Evolutionary conservation across 1,140 invertebrate genomes (phyloP).

Genomic region (Leptopilina clavipes): DNA sequence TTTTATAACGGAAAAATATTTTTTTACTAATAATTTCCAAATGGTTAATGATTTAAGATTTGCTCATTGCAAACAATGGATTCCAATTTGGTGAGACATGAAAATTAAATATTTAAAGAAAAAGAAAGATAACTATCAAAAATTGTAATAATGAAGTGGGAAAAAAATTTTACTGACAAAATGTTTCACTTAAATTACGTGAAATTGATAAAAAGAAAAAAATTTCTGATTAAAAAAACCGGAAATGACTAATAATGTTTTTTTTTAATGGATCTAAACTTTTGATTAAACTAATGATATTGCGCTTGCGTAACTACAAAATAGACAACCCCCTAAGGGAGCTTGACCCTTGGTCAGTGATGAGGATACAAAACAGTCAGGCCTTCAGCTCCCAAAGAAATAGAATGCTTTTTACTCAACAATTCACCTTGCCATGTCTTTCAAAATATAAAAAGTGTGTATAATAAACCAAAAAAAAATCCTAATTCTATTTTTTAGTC

Average conservation of each 20-base stretch:
- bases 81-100: slow-evolving; percentile 56
- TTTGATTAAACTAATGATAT: slow-evolving; percentile 25
- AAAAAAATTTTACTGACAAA: no score
- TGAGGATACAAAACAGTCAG: slow-evolving; percentile 63
- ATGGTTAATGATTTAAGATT: slow-evolving; percentile 58
- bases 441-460: slow-evolving; percentile 71
- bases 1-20: neutral
- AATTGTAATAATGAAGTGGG: no score
- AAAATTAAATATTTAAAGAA: slow-evolving; percentile 16
- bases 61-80: slow-evolving; percentile 54
- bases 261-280: neutral
- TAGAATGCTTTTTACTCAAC: slow-evolving; percentile 72
- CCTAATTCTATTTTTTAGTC: no score
- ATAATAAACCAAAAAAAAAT: neutral
- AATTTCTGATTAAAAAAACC: neutral
- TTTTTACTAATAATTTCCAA: neutral
- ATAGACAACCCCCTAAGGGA: slow-evolving; percentile 59
- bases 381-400: slow-evolving; percentile 53
- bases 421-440: slow-evolving; percentile 70
- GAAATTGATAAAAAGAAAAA: neutral
- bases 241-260: neutral
- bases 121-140: neutral
- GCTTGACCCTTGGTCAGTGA: slow-evolving; percentile 73
- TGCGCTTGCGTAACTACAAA: slow-evolving; percentile 49
- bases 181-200: no score